Evolutionary conservation across 2,113 vertebrate species (phyloP), one percentile per base, ranked within the genome.

Genomic region (Paramisgurnus dabryanus): DNA sequence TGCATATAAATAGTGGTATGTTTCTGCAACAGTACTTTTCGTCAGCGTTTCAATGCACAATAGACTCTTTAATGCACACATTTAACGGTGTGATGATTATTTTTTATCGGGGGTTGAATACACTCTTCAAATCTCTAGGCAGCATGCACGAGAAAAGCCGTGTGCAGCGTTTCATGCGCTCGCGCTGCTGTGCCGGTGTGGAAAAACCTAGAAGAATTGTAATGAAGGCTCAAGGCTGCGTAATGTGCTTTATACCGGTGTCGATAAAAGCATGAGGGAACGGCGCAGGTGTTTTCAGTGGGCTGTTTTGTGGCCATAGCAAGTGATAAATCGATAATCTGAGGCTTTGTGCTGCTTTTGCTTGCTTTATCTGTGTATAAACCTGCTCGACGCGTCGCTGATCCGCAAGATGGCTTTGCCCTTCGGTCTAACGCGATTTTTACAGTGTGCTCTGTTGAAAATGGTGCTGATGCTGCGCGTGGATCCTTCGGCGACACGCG

Each of bases 401-500:
- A 60, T 73, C 55, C 55, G 7, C 55, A 18, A 7, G 55, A 15
- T 58, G 55, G 50, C 12, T 53, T 53, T 53, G 12, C 50, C 12
- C 18, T 80, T 43, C 27, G 45, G 45, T 70, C 57, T 68, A 43
- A 70, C 40, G 18, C n/a, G 80, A 53, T 69, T 80, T 75, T 15
- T 39, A 12, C 45, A 34, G 55, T 34, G 58, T 68, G 64, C 65
- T 79, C 57, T 45, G 55, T 66, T 22, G 34, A 76, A 58, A 75
- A 76, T 79, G 84, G 84, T 86, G 84, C 84, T 85, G 84, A 85
- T 81, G 84, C 50, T 78, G 81, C 80, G 53, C 18, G 40, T 77
- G 17, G 0, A 27, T 47, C 50, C 13, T 53, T 12, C 10, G 12
- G 11, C 12, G 3, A 53, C 49, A 4, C 49, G 13, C 49, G 74